Evolutionary conservation across 1,140 invertebrate genomes (phyloP).

Genomic region (Antheraea pernyi): DNA sequence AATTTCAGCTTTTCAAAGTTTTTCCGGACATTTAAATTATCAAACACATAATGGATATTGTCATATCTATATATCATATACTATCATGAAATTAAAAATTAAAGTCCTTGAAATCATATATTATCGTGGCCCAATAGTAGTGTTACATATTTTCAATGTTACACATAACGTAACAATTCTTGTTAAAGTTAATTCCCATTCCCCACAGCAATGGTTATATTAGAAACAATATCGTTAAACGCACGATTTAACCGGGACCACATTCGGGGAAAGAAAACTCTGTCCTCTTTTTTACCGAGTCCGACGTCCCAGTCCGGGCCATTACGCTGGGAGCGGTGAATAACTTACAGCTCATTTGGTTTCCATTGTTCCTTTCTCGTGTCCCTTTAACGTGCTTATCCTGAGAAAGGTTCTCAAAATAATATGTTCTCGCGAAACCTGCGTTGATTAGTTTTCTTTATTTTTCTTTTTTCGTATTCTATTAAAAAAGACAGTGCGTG

Average conservation of each 20-base stretch:
- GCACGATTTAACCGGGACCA: constrained; percentile 6
- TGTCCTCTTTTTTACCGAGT: neutral
- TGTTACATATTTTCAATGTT: too few species aligned
- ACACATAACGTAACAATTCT: neutral
- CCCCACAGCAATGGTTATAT: neutral
- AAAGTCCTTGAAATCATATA: too few species aligned
- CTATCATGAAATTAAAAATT: too few species aligned
- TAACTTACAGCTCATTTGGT: constrained; percentile 59
- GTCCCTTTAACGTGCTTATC: constrained; percentile 34
- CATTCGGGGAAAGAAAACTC: neutral
- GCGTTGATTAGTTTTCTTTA: too few species aligned
- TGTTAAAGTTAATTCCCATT: neutral
- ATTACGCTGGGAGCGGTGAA: constrained; percentile 44
- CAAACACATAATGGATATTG: too few species aligned
- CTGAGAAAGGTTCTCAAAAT: constrained; percentile 19
- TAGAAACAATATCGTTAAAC: neutral
- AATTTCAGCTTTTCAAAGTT: too few species aligned
- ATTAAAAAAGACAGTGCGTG: too few species aligned
- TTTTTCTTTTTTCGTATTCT: too few species aligned
- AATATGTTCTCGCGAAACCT: constrained; percentile 13
- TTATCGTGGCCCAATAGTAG: too few species aligned
- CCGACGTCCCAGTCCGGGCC: constrained; percentile 27
- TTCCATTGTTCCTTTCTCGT: constrained; percentile 52
- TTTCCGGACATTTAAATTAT: too few species aligned
- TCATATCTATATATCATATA: too few species aligned